Evolutionary conservation across 2,797 vertebrate genomes (phyloP).

Genomic region (Premnoplex brunnescens): DNA sequence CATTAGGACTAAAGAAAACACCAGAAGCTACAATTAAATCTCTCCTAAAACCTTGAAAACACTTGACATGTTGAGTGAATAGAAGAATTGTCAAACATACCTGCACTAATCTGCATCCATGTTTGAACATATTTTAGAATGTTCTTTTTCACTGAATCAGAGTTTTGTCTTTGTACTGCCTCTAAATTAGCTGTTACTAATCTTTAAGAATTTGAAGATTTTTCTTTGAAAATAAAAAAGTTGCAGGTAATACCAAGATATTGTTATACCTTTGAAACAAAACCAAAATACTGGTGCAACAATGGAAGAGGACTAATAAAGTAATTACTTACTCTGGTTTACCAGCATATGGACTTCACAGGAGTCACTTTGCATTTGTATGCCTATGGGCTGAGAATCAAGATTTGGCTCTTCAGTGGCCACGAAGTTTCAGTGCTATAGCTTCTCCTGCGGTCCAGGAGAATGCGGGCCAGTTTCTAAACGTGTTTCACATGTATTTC

Average conservation of each 20-base stretch:
- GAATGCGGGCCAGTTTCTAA: not conserved
- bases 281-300: not conserved
- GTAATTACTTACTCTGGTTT: not conserved
- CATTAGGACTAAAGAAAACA: not conserved
- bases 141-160: not conserved
- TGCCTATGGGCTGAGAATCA: rapidly evolving
- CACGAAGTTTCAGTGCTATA: not conserved
- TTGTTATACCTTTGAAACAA: not conserved
- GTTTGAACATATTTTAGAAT: not conserved
- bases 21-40: not conserved
- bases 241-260: not conserved
- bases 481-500: not conserved
- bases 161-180: not conserved
- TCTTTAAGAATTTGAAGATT: not conserved
- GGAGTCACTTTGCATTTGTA: not conserved
- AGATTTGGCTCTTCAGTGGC: not conserved
- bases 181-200: not conserved
- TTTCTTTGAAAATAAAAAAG: not conserved
- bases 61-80: not conserved
- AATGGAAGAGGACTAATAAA: not conserved
- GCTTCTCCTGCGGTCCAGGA: not conserved
- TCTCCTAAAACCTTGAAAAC: not conserved
- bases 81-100: rapidly evolving
- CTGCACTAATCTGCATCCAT: not conserved
- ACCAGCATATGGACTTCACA: not conserved